Percentiles rank a stretch among this genome's conserved stretches.
phyloP scores from a whole-genome alignment of 2,113 vertebrate species.

The Ptyas mucosa region DNA sequence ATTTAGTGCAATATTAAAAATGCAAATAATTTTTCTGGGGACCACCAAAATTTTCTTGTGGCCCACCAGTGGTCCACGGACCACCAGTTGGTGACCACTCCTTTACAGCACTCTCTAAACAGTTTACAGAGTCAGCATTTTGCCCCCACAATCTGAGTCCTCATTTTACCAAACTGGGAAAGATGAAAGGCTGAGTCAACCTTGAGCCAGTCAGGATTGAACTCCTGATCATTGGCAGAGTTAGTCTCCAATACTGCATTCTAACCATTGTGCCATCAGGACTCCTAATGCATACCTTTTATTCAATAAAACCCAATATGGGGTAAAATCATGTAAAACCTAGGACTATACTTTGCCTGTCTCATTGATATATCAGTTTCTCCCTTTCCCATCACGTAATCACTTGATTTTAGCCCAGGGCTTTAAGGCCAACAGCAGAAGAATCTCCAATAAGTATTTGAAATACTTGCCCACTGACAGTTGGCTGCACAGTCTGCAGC shows the following conservation, averaged over 20 bases:
- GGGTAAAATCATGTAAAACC: neutral
- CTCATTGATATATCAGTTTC: neutral
- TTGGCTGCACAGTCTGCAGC: conserved; percentile 80
- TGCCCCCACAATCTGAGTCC: neutral
- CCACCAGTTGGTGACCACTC: neutral
- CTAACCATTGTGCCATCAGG: neutral
- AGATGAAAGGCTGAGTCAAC: too few species aligned
- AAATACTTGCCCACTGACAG: conserved; percentile 54
- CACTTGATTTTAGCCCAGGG: neutral
- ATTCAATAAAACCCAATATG: neutral
- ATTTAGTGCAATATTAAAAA: too few species aligned
- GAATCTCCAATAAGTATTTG: neutral
- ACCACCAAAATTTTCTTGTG: too few species aligned
- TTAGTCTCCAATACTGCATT: neutral
- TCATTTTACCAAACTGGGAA: neutral
- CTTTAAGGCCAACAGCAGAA: neutral
- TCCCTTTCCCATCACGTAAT: neutral
- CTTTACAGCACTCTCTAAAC: neutral
- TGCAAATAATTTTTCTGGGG: too few species aligned
- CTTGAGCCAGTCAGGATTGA: neutral
- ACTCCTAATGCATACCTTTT: neutral
- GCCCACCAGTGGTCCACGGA: too few species aligned
- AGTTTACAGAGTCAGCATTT: neutral
- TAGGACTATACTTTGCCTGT: neutral
- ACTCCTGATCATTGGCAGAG: neutral